A percentile compares a stretch with the other conserved stretches of the same genome.
These are phyloP conservation scores for Gymnoscopelus microlampas DNA, from an alignment of 2,797 vertebrate genomes.

Conservation along the genomic window DNA sequence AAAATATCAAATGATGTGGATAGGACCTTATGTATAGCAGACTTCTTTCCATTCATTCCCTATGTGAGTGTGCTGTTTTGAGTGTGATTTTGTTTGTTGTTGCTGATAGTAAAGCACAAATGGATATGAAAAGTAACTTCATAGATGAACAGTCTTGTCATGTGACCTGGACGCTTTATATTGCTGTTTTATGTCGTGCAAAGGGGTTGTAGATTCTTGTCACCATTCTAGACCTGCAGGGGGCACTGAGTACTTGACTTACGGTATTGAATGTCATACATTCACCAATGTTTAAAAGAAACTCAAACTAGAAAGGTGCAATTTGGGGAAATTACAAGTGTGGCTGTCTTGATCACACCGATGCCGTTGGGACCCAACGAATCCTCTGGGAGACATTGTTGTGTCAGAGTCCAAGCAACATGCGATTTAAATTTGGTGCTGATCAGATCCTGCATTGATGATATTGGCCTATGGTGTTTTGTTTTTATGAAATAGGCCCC, in stretches of 20 bases:
- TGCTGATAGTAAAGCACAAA: neutral
- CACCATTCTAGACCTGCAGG: conserved; percentile 62
- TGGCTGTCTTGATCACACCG: too few relatives aligned
- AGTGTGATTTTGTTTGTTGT: neutral
- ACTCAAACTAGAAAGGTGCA: neutral
- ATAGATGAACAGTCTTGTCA: neutral
- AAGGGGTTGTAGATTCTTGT: neutral
- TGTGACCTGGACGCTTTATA: neutral
- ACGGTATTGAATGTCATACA: conserved; percentile 6
- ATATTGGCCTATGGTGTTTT: too few relatives aligned
- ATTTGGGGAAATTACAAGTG: conserved; percentile 2
- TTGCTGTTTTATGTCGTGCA: neutral
- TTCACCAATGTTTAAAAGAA: too few relatives aligned
- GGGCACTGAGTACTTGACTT: conserved; percentile 60
- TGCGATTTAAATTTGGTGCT: too few relatives aligned
- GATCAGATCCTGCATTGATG: too few relatives aligned
- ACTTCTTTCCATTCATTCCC: neutral
- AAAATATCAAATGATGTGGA: neutral
- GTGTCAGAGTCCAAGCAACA: too few relatives aligned
- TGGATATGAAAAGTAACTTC: neutral
- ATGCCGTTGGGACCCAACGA: too few relatives aligned
- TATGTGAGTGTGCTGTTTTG: neutral
- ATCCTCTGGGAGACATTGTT: too few relatives aligned
- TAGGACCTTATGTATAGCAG: neutral
- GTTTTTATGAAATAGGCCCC: too few relatives aligned